These are phyloP conservation scores for Patella vulgata DNA, from an alignment of 1,140 invertebrate genomes.

Conservation along the genomic window DNA sequence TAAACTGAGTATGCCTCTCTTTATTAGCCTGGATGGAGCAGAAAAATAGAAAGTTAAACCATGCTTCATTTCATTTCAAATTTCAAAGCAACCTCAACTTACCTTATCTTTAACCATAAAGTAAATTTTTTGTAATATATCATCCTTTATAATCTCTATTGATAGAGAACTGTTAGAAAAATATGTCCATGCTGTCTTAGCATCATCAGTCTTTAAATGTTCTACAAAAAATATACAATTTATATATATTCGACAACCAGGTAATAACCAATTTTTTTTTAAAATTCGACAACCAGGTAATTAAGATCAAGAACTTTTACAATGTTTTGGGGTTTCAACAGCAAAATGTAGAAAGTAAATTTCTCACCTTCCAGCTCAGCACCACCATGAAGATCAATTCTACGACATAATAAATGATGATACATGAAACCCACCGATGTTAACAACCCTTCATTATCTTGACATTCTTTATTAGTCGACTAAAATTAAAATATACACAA, in stretches of 20 bases:
- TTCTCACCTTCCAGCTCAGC: too few relatives aligned
- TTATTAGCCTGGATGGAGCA: too few relatives aligned
- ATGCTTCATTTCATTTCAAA: too few relatives aligned
- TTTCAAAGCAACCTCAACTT: constrained; percentile 2
- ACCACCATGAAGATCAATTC: constrained; percentile 38
- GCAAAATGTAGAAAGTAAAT: constrained; percentile 1
- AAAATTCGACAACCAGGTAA: too few relatives aligned
- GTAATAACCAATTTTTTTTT: constrained; percentile 1
- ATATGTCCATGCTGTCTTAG: constrained; percentile 47
- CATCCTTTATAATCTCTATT: constrained; percentile 62
- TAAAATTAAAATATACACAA: neutral
- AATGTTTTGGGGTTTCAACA: too few relatives aligned
- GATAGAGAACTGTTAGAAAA: constrained; percentile 55
- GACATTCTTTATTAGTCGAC: constrained; percentile 14
- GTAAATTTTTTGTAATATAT: constrained; percentile 60
- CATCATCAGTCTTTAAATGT: constrained; percentile 32
- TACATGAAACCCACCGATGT: constrained; percentile 44
- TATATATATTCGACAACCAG: constrained; percentile 1
- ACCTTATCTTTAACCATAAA: constrained; percentile 64
- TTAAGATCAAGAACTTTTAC: too few relatives aligned
- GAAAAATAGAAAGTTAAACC: too few relatives aligned
- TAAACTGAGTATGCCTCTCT: too few relatives aligned
- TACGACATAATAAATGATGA: constrained; percentile 48
- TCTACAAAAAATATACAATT: constrained; percentile 33
- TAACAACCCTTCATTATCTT: constrained; percentile 29